Base-by-base conservation (phyloP, 2,113 vertebrate genomes). In the Pterocles gutturalis region DNA sequence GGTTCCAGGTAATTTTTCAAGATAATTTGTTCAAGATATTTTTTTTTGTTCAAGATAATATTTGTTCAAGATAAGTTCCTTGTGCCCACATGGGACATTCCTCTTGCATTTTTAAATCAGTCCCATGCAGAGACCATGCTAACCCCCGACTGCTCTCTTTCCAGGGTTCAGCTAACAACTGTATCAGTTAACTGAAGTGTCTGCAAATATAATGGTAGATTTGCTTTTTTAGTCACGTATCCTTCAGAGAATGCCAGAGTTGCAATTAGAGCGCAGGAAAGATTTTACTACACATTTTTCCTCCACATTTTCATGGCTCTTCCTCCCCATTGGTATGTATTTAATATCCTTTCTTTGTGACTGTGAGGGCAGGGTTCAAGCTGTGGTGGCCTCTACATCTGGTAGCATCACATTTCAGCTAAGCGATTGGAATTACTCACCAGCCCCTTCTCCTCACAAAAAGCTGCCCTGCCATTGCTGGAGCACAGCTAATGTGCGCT, bases 201-300 rank as follows among this genome's bases (percentile, higher is more conserved):
- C 83, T 91, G 65, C 61, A 92, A 85, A 70, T 83, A 51, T 72
- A 49, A 69, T 36, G 41, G 54, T 82, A 78, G 54, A 64, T 84
- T 96, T 60, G 89, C 94, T 82, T 89, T 95, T 91, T 92, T 9
- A 86, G 96, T 97, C 97, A 97, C 94, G 93, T 97, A 96, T 79
- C 29, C 89, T 92, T 97, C 76, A 76, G 83, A 95, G 94, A 92
- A 94, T 4, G 83, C 94, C 93, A 94, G 91, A 94, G 53, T 79
- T 93, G 89, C 94, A 97, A 97, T 98, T 94, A 97, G 77, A 94
- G 54, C 1, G 78, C 94, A 97, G 96, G 95, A 97, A 98, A 97
- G 97, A 96, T 95, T 96, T 96, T 96, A 95, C 94, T 96, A 91
- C 94, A 94, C 65, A 84, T 95, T 93, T 96, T 97, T 95, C 92